Base-by-base conservation (phyloP, 2,888 invertebrate genomes). In the Athetis lepigone region DNA sequence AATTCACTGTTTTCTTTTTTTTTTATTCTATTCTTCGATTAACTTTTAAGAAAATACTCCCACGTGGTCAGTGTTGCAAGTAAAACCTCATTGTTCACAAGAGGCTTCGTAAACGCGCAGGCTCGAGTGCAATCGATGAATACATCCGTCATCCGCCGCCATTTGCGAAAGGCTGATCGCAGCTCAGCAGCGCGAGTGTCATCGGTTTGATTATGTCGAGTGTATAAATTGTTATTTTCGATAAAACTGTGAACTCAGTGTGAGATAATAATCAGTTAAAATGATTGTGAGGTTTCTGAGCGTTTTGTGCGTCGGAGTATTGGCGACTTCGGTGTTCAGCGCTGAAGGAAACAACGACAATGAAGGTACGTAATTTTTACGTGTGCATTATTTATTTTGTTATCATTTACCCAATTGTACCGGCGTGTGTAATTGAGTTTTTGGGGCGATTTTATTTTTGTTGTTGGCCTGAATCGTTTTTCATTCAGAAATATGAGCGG, bases 61-160 rank as follows among this genome's bases (percentile, higher is more conserved):
- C 72, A 70, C 50, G 60, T 65, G 52, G 33, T 51, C 19, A 46
- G 73, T 73, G 74, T 74, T 79, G 80, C 67, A 39, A 77, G 56
- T 36, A 25, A 52, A n/a, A 37, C 51, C 18, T 42, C 1, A 2
- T 4, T 13, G 11, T 39, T 18, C 9, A 46, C 68, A 86, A 77
- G 81, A 56, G 59, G 37, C 91, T 90, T 85, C 81, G 85, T 85
- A 86, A 93, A 92, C 85, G 87, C 84, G 75, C 87, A 84, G 79
- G 80, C 85, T 84, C 85, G 86, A 88, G 85, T 85, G 88, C 90
- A 95, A 95, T 95, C 95, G 95, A 95, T 95, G 95, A 95, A 89
- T 88, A 91, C 87, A 94, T 94, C 94, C 94, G 95, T 94, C 95
- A 93, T 91, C 87, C 92, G 92, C 93, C 95, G 95, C 95, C 95